Percentiles rank a stretch among this genome's conserved stretches.
Evolutionary conservation across 2,888 invertebrate genomes (phyloP).

Genomic region (Nephrotoma appendiculata): DNA sequence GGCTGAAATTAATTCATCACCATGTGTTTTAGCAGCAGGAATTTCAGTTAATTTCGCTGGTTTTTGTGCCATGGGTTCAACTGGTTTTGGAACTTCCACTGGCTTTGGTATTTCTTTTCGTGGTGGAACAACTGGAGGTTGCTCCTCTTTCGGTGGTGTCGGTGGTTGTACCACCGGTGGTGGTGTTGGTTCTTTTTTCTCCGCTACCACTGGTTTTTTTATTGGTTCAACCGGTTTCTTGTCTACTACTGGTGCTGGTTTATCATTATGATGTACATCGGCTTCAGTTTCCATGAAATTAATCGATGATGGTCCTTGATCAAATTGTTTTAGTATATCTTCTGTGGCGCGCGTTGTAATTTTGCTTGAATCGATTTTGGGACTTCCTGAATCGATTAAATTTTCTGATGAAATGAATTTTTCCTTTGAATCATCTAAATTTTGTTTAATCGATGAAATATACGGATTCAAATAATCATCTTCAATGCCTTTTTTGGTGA

Average conservation of each 20-base stretch:
- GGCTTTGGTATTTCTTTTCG: conserved; percentile 12
- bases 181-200: neutral
- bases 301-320: neutral
- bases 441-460: conserved; percentile 20
- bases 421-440: conserved; percentile 29
- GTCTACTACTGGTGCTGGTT: neutral
- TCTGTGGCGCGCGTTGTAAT: neutral
- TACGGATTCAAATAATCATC: conserved; percentile 10
- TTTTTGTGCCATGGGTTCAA: conserved; percentile 1
- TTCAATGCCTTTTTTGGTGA: neutral
- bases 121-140: conserved; percentile 6
- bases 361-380: conserved; percentile 5
- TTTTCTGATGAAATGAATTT: conserved; percentile 33
- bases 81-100: conserved; percentile 9
- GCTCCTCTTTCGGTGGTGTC: conserved; percentile 6
- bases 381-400: conserved; percentile 26
- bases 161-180: neutral
- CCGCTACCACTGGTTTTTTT: neutral
- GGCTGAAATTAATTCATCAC: conserved; percentile 30
- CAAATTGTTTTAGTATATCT: neutral
- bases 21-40: conserved; percentile 12
- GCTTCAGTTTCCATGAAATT: conserved; percentile 1
- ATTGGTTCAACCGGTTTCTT: neutral
- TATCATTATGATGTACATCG: neutral
- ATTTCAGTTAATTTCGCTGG: conserved; percentile 14